Evolutionary conservation across 2,888 invertebrate species (phyloP).

Genomic region (Homarus gammarus): DNA sequence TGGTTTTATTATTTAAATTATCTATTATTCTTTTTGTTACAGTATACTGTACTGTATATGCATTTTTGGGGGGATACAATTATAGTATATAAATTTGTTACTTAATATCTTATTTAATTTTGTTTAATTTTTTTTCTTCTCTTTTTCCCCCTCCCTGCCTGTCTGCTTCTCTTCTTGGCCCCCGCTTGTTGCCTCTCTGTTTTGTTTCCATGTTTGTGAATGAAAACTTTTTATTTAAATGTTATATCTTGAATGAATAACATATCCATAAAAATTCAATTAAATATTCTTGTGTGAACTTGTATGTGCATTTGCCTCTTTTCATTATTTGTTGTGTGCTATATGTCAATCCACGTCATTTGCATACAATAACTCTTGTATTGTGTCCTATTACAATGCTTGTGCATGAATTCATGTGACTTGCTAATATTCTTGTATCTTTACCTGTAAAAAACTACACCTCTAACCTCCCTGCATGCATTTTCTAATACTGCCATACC

Average conservation of each 20-base stretch:
- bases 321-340: too few relatives aligned
- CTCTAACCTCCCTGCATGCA: neutral
- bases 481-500: neutral
- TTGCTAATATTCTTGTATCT: too few relatives aligned
- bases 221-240: neutral
- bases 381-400: neutral
- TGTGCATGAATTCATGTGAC: neutral
- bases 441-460: neutral
- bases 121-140: slow-evolving; percentile 35
- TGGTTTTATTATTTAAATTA: neutral
- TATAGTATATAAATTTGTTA: neutral
- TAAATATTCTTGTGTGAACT: neutral
- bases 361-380: neutral
- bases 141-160: slow-evolving; percentile 42
- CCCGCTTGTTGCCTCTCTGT: neutral
- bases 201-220: neutral
- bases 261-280: neutral
- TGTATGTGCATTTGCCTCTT: neutral
- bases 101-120: slow-evolving; percentile 31
- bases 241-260: neutral
- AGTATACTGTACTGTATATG: neutral
- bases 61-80: neutral
- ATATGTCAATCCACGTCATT: too few relatives aligned
- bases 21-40: neutral
- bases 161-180: slow-evolving; percentile 1